A percentile compares a stretch with the other conserved stretches of the same genome.
Evolutionary conservation across 2,888 invertebrate species (phyloP).

Genomic region (Agrotis puta): DNA sequence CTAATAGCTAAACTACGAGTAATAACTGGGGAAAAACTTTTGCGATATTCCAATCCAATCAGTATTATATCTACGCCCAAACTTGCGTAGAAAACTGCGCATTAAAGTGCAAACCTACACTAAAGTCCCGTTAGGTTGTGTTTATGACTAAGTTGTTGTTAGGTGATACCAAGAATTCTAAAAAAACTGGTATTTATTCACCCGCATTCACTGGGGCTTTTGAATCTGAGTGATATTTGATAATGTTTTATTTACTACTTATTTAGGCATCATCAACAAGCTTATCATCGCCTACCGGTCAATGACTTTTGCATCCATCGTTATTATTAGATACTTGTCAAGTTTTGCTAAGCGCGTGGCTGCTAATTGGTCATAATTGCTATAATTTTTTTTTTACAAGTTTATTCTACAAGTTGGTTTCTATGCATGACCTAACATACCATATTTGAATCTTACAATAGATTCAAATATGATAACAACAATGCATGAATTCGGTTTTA

Average conservation of each 20-base stretch:
- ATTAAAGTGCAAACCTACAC: slow-evolving; percentile 13
- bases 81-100: slow-evolving; percentile 17
- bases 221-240: slow-evolving; percentile 4
- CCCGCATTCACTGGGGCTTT: neutral
- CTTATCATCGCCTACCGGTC: slow-evolving; percentile 38
- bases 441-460: neutral
- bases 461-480: too few relatives aligned
- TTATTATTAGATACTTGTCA: slow-evolving; percentile 4
- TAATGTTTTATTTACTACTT: slow-evolving; percentile 13
- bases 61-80: slow-evolving; percentile 16
- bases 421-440: neutral
- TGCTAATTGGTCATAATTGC: neutral
- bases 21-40: slow-evolving; percentile 8
- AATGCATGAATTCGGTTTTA: slow-evolving; percentile 7
- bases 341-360: slow-evolving; percentile 9
- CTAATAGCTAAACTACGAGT: neutral
- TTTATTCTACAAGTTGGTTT: neutral
- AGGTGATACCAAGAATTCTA: slow-evolving; percentile 28
- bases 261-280: neutral
- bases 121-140: slow-evolving; percentile 25
- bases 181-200: slow-evolving; percentile 22
- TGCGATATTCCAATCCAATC: neutral
- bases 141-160: slow-evolving; percentile 43
- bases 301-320: slow-evolving; percentile 30
- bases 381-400: neutral